These are phyloP conservation scores for Steinernema feltiae DNA, from an alignment of 1,140 invertebrate species.

Conservation along the genomic window DNA sequence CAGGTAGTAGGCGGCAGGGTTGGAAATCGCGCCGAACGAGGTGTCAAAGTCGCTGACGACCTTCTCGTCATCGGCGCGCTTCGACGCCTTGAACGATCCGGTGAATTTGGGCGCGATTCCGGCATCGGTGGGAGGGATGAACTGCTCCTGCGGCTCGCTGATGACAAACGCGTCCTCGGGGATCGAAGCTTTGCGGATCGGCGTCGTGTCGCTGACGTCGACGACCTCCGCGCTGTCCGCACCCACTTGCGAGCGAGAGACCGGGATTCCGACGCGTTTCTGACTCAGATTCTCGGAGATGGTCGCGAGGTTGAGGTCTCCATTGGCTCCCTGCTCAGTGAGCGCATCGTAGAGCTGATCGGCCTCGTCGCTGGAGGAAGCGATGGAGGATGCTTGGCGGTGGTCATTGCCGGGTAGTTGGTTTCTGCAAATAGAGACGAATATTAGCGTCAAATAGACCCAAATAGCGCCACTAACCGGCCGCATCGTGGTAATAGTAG, in stretches of 20 bases:
- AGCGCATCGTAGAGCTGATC: constrained; percentile 5
- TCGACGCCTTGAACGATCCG: constrained; percentile 30
- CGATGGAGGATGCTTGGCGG: background rate
- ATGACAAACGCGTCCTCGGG: background rate
- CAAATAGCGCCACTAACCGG: background rate
- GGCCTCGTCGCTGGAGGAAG: constrained; percentile 11
- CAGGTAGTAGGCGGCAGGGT: constrained; percentile 50
- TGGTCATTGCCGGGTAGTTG: constrained; percentile 5
- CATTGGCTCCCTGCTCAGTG: background rate
- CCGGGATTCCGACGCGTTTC: background rate
- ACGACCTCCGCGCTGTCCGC: background rate
- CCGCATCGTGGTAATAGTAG: background rate
- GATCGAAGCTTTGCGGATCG: background rate
- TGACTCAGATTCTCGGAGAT: background rate
- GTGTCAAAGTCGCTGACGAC: constrained; percentile 12
- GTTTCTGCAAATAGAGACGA: background rate
- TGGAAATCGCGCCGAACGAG: constrained; percentile 37
- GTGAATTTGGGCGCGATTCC: constrained; percentile 47
- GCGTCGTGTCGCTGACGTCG: background rate
- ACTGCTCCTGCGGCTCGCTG: background rate
- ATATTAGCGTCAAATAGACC: background rate
- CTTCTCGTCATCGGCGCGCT: constrained; percentile 22
- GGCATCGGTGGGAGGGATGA: background rate
- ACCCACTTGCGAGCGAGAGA: background rate
- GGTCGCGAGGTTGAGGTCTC: background rate